Evolutionary conservation across 2,888 invertebrate species (phyloP), one percentile per base, ranked within the genome.

Genomic region (Octonoba sinensis): DNA sequence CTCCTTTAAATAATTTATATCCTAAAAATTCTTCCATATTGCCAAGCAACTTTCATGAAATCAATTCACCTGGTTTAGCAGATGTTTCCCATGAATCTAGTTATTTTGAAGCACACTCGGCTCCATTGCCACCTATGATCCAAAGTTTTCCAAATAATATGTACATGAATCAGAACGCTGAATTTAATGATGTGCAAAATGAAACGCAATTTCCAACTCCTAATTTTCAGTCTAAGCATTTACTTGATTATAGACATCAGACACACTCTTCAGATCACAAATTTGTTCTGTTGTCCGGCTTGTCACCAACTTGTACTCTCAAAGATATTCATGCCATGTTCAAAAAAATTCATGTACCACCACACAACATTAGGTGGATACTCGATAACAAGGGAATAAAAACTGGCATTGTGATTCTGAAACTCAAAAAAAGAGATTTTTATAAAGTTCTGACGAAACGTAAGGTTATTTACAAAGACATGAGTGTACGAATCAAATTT

Each of bases 341-440:
- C 11, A 76, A 47, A 71, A 75, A 75, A 20, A 54, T 60, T 24
- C 76, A 60, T 76, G 56, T 66, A 12, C 75, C 76, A 3, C 51
- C 44, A 27, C 24, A 51, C 12, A 46, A 59, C 12, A 82, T 82
- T 11, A 71, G 54, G 44, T 72, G 18, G 24, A 66, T 66, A 24
- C 16, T 60, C 13, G 67, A 76, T 66, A 49, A 76, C 22, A 11
- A 2, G n/a, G 82, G 76, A 0, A 27, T 36, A 2, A 71, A 67
- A 56, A 76, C 76, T 56, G 72, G 76, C 16, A 76, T 62, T 11
- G 54, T 60, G 1, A 60, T 57, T 49, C 16, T 82, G 12, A 75
- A 76, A 36, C 49, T 82, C n/a, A 36, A 18, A 24, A 72, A 67
- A 24, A 57, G 36, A 56, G 72, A 76, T 16, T 75, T 76, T 67